Conservation (phyloP, 2,888 invertebrate species). For the Erynnis tages region DNA sequence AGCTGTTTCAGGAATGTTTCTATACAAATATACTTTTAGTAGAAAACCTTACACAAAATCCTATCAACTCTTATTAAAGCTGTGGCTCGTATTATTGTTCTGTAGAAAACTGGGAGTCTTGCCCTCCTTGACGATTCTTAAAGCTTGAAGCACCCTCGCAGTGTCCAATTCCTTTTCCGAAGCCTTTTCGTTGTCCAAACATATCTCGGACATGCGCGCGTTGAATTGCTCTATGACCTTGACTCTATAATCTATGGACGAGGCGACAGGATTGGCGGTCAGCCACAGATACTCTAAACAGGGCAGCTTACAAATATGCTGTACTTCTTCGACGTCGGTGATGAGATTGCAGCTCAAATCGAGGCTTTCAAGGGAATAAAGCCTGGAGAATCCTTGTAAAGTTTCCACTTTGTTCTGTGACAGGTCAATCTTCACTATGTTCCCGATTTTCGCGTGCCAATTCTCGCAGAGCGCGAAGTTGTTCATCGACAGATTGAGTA, state of each 20-base stretch:
- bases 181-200: slow-evolving; percentile 93
- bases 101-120: slow-evolving; percentile 82
- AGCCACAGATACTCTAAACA: slow-evolving; percentile 93
- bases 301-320: slow-evolving; percentile 89
- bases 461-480: slow-evolving; percentile 86
- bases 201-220: slow-evolving; percentile 90
- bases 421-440: slow-evolving; percentile 91
- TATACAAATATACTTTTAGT: neutral
- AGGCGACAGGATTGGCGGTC: slow-evolving; percentile 94
- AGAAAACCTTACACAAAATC: slow-evolving; percentile 9
- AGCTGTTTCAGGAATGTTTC: slow-evolving; percentile 12
- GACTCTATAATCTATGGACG: slow-evolving; percentile 93
- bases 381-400: slow-evolving; percentile 87
- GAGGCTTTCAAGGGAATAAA: slow-evolving; percentile 92
- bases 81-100: slow-evolving; percentile 72
- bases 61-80: slow-evolving; percentile 71
- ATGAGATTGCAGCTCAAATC: slow-evolving; percentile 94
- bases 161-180: slow-evolving; percentile 95
- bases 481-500: slow-evolving; percentile 91
- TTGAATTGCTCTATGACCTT: slow-evolving; percentile 94
- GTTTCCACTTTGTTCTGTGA: slow-evolving; percentile 91
- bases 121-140: slow-evolving; percentile 88
- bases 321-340: slow-evolving; percentile 89
- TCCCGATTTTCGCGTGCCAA: slow-evolving; percentile 93
- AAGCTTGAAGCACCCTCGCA: slow-evolving; percentile 93